Base-by-base conservation (phyloP, 1,140 invertebrate species). In the Vollenhovia emeryi region DNA sequence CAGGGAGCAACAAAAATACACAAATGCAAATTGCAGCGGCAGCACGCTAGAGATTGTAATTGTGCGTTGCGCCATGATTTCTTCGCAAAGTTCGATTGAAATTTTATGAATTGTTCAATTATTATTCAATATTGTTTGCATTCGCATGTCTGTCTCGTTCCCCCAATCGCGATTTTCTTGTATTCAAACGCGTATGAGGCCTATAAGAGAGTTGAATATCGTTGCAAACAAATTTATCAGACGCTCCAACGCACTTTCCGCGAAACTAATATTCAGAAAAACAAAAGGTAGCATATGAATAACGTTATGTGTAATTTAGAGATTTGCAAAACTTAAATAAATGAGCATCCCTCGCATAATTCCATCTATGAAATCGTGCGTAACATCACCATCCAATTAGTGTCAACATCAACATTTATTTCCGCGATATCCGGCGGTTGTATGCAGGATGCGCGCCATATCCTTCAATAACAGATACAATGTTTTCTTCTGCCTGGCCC, bases 381-480 rank as follows among this genome's bases (percentile, higher is more conserved):
- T 36, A 18, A 13, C 13, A 24, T 33, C 48, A 2, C 2, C 11
- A 13, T 18, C 13, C 18, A 50, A 40, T 55, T 55, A 4, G 45
- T 21, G 11, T 71, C 24, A 55, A 36, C 40, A 27, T 36, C 21
- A 71, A 40, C 15, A 57, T 57, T 55, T 57, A 71, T 71, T 45
- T 57, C 30, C 8, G 48, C 62, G 33, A n/a, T 43, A 71, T 45
- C 18, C 24, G 18, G 6, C 48, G 15, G 30, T 78, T 43, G 1
- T 13, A 13, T 40, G 76, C 62, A 80, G 48, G 76, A 80, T 71
- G 18, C 36, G 1, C 50, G 11, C 50, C 50, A 71, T 71, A 80
- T 71, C 24, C 27, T 43, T 73, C 66, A 82, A 82, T 82, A 59
- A 71, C 33, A 57, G 24, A 71, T 82, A 59, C 52, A 73, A 82